These are phyloP conservation scores for Harpagus bidentatus DNA, from an alignment of 2,113 vertebrate genomes.

Conservation along the genomic window DNA sequence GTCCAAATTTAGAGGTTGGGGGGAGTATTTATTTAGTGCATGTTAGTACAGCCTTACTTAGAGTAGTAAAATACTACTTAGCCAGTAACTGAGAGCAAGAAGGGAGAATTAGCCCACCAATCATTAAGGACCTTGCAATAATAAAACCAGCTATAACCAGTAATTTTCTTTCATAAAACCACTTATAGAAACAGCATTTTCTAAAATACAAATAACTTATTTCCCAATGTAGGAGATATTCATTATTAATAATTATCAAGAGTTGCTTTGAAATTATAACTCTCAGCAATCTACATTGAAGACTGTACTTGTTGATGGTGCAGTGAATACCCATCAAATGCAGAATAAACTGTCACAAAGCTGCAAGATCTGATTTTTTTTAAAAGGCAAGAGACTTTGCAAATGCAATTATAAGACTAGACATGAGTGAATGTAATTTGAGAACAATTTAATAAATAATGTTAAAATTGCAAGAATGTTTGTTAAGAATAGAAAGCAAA, in stretches of 20 bases:
- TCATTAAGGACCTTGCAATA: background rate
- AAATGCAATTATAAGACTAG: background rate
- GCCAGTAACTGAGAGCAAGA: background rate
- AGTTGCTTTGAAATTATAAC: background rate
- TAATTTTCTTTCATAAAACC: background rate
- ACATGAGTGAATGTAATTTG: background rate
- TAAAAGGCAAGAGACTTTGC: background rate
- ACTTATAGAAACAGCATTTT: background rate
- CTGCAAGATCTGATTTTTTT: background rate
- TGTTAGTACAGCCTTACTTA: background rate
- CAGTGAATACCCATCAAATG: background rate
- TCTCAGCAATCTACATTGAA: background rate
- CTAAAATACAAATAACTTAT: background rate
- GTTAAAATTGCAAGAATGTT: background rate
- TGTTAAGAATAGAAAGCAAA: background rate
- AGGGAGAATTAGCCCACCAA: background rate
- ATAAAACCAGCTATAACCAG: background rate
- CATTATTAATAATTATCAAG: conserved; percentile 28
- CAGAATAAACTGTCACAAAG: background rate
- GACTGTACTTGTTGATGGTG: background rate
- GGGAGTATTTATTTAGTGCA: background rate
- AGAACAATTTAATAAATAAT: background rate
- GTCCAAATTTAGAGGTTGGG: background rate
- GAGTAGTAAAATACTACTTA: background rate
- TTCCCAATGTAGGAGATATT: background rate